Base-by-base conservation (phyloP, 2,888 invertebrate genomes). In the Leptodirus hochenwartii region DNA sequence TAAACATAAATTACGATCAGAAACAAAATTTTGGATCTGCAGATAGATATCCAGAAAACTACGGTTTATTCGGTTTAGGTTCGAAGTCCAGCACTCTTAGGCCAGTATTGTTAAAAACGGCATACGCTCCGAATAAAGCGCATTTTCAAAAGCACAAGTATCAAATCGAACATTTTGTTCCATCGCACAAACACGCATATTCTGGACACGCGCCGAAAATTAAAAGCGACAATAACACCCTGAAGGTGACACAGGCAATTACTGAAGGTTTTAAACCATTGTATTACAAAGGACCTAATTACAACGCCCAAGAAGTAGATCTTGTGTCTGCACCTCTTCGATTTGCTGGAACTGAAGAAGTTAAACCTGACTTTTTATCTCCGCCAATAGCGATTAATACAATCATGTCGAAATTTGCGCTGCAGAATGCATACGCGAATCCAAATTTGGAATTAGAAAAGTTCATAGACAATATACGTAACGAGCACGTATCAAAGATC, bases 321-420 rank as follows among this genome's bases (percentile, higher is more conserved):
- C 3, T 15, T 22, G 8, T 29, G 22, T 29, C 9, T 20, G n/a
- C n/a, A n/a, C n/a, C n/a, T n/a, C n/a, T n/a, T n/a, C n/a, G n/a
- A n/a, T n/a, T n/a, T n/a, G n/a, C n/a, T n/a, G n/a, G 22, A 10
- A 22, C 22, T 22, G 29, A 22, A 17, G 20, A 31, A 17, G 23
- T 35, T 5, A 36, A 35, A 30, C 35, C 40, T 13, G 37, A 34
- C 16, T 40, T 39, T 22, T 29, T 39, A 6, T 37, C 38, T 14
- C 62, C 64, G 17, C 65, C 68, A 5, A 22, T 17, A 4, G 17
- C 6, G 2, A 22, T 32, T 17, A 16, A 23, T 4, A 29, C 25
- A 32, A 6, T 25, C 3, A 31, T 20, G 15, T 17, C 12, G 30
- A 10, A 27, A 15, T 22, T 24, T 4, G 22, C n/a, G n/a, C n/a